Percentiles rank a stretch among this genome's conserved stretches.
Evolutionary conservation across 2,888 invertebrate species (phyloP).

Genomic region (Busseola fusca): DNA sequence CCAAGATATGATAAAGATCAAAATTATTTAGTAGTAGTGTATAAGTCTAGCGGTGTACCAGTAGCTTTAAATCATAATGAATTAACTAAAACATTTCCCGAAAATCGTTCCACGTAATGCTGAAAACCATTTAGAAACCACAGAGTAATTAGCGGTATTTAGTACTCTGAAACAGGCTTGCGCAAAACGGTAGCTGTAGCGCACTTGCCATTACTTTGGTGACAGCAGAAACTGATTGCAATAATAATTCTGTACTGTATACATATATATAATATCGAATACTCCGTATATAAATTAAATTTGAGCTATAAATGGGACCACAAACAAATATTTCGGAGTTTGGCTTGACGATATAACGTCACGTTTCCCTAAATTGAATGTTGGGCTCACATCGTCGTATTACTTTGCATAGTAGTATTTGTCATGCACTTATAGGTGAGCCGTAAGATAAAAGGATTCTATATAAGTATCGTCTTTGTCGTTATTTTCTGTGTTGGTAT

Average conservation of each 20-base stretch:
- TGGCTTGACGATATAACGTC: slow-evolving; percentile 2
- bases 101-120: slow-evolving; percentile 13
- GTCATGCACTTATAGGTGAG: slow-evolving; percentile 21
- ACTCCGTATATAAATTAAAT: slow-evolving; percentile 8
- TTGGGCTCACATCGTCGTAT: slow-evolving; percentile 13
- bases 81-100: slow-evolving; percentile 14
- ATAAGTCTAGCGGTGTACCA: not conserved
- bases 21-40: not conserved
- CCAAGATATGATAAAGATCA: not conserved
- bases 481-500: slow-evolving; percentile 19
- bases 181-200: not conserved
- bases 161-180: slow-evolving; percentile 16
- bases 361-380: slow-evolving; percentile 28
- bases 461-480: slow-evolving; percentile 12
- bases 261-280: not conserved
- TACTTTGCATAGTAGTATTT: slow-evolving; percentile 19
- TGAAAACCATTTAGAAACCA: slow-evolving; percentile 33
- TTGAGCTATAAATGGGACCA: not conserved
- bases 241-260: not conserved
- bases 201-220: slow-evolving; percentile 13
- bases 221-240: slow-evolving; percentile 7
- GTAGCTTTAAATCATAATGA: slow-evolving; percentile 12
- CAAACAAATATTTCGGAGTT: slow-evolving; percentile 6
- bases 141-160: slow-evolving; percentile 29
- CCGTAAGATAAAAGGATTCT: slow-evolving; percentile 30